A percentile compares a stretch with the other conserved stretches of the same genome.
Evolutionary conservation across 2,113 vertebrate species (phyloP).

Genomic region (Phaethornis superciliosus): DNA sequence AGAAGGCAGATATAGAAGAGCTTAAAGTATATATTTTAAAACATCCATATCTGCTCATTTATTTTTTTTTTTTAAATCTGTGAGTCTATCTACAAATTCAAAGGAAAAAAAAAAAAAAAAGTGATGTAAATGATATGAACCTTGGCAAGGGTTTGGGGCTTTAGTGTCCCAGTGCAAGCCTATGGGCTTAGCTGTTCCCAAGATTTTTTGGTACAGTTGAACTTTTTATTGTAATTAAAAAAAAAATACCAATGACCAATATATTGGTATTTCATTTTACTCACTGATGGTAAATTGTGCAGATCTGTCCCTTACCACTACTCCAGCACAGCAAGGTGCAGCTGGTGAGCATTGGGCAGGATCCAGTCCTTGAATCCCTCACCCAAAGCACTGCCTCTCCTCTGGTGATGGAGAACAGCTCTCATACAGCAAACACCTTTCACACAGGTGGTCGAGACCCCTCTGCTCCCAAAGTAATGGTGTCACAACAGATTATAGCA

Average conservation of each 20-base stretch:
- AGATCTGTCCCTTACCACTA: background rate
- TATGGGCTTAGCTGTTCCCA: background rate
- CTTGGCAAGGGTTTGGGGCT: background rate
- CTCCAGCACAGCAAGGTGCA: background rate
- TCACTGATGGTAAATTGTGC: background rate
- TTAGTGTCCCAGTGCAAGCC: background rate
- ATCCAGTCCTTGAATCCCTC: background rate
- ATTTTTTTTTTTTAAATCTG: slow-evolving; percentile 6
- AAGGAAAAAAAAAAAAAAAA: background rate
- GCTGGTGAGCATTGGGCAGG: background rate
- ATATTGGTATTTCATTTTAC: background rate
- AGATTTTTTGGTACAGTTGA: background rate
- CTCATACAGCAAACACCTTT: background rate
- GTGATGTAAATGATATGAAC: background rate
- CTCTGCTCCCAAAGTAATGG: background rate
- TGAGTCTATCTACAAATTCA: background rate
- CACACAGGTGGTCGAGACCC: background rate
- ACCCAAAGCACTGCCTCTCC: background rate
- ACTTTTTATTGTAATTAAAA: background rate
- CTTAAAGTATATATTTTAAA: background rate
- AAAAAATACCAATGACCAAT: fast-evolving
- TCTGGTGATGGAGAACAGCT: background rate
- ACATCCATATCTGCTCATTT: background rate
- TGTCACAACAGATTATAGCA: background rate
- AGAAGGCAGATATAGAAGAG: slow-evolving; percentile 6